Conservation (phyloP, 2,888 invertebrate species). For the Agrotis ipsilon region DNA sequence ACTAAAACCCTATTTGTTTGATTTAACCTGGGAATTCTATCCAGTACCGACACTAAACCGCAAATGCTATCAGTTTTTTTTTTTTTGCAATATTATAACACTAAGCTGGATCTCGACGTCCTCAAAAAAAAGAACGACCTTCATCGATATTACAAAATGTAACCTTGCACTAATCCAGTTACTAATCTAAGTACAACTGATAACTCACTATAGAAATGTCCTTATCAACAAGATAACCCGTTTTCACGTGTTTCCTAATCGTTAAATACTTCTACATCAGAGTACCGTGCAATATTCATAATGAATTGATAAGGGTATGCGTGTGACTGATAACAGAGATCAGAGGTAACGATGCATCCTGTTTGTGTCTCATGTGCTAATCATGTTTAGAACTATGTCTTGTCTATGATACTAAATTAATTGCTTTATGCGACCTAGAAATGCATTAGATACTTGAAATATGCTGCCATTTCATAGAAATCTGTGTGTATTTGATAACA, state of each 20-base stretch:
- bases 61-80: background rate
- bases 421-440: background rate
- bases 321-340: slow-evolving; percentile 64
- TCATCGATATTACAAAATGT: slow-evolving; percentile 22
- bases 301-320: slow-evolving; percentile 36
- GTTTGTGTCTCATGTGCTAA: slow-evolving; percentile 59
- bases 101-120: background rate
- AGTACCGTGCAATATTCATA: slow-evolving; percentile 8
- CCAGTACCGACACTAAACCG: too few species aligned
- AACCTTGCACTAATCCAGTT: slow-evolving; percentile 30
- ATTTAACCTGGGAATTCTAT: too few species aligned
- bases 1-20: too few species aligned
- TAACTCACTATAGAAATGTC: slow-evolving; percentile 27
- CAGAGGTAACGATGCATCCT: slow-evolving; percentile 73
- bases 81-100: background rate
- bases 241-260: slow-evolving; percentile 29
- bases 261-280: background rate
- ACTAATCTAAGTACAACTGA: slow-evolving; percentile 18
- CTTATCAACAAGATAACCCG: slow-evolving; percentile 36
- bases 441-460: background rate
- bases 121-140: slow-evolving; percentile 2
- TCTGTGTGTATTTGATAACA: too few species aligned
- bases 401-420: background rate
- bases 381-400: slow-evolving; percentile 32
- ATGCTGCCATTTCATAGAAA: too few species aligned